These are phyloP conservation scores for Halichondria panicea DNA, from an alignment of 37 sponge, comb jelly and placozoan genomes.

Conservation along the genomic window DNA sequence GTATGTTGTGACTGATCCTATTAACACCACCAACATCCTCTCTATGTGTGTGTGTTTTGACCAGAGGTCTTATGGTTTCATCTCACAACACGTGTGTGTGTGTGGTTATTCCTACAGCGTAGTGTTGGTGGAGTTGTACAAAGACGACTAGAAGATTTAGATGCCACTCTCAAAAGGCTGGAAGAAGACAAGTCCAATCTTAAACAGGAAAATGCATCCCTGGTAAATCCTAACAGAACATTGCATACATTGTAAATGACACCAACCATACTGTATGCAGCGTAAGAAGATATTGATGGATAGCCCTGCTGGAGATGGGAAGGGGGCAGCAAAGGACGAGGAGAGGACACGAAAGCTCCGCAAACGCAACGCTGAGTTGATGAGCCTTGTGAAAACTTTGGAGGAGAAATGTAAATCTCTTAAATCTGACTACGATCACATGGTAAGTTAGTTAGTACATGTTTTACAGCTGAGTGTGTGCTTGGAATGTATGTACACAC, in stretches of 20 bases:
- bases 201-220: constrained; percentile 70
- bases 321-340: constrained; percentile 20
- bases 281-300: constrained; percentile 13
- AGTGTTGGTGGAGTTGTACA: constrained; percentile 44
- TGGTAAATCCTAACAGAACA: constrained; percentile 71
- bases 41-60: constrained; percentile 21
- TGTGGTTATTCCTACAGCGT: neutral
- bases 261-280: neutral
- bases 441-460: constrained; percentile 42
- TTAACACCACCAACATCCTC: neutral
- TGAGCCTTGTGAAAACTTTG: constrained; percentile 55
- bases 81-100: constrained; percentile 2
- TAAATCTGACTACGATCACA: constrained; percentile 58
- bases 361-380: constrained; percentile 73
- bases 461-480: no score
- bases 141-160: constrained; percentile 64
- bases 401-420: constrained; percentile 62
- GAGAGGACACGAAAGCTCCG: constrained; percentile 43
- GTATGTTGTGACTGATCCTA: constrained; percentile 2
- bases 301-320: constrained; percentile 18
- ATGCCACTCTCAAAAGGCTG: constrained; percentile 36
- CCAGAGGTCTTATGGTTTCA: neutral
- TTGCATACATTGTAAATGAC: constrained; percentile 64
- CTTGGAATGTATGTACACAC: neutral
- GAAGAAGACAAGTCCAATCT: constrained; percentile 59